Evolutionary conservation across 2,888 invertebrate genomes (phyloP).

Genomic region (Caenorhabditis afra): DNA sequence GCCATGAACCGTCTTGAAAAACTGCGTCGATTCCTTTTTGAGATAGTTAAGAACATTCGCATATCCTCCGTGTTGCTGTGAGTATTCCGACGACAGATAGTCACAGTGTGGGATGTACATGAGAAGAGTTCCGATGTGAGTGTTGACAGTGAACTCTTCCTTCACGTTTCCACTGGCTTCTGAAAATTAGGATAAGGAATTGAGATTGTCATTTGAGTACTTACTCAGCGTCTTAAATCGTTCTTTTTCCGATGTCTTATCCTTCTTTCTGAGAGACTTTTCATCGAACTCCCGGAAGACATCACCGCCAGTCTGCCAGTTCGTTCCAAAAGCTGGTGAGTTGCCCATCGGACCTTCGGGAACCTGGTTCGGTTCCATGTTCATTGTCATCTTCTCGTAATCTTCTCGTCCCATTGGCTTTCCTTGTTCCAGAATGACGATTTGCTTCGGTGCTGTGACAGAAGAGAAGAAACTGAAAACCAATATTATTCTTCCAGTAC

Average conservation of each 20-base stretch:
- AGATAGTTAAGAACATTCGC: conserved; percentile 53
- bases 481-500: no score
- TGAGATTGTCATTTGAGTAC: conserved; percentile 31
- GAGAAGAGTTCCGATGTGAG: conserved; percentile 55
- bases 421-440: conserved; percentile 45
- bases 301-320: conserved; percentile 50
- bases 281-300: conserved; percentile 57
- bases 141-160: conserved; percentile 55
- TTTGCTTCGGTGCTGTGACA: conserved; percentile 29
- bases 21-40: conserved; percentile 46
- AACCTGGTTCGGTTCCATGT: conserved; percentile 49
- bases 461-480: conserved; percentile 32
- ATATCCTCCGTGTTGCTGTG: conserved; percentile 55
- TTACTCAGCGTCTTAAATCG: conserved; percentile 31
- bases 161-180: conserved; percentile 36
- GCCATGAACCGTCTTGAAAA: conserved; percentile 55
- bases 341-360: conserved; percentile 5
- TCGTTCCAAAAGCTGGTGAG: conserved; percentile 33
- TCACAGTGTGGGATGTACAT: conserved; percentile 73
- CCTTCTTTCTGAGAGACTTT: conserved; percentile 37
- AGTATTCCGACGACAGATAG: conserved; percentile 62
- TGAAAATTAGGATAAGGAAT: conserved; percentile 35
- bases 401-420: conserved; percentile 67
- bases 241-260: conserved; percentile 18
- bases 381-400: conserved; percentile 59